Percentiles rank a stretch among this genome's conserved stretches.
phyloP scores from a whole-genome alignment of 2,888 invertebrate species.

The Neocrepidodera transversa region DNA sequence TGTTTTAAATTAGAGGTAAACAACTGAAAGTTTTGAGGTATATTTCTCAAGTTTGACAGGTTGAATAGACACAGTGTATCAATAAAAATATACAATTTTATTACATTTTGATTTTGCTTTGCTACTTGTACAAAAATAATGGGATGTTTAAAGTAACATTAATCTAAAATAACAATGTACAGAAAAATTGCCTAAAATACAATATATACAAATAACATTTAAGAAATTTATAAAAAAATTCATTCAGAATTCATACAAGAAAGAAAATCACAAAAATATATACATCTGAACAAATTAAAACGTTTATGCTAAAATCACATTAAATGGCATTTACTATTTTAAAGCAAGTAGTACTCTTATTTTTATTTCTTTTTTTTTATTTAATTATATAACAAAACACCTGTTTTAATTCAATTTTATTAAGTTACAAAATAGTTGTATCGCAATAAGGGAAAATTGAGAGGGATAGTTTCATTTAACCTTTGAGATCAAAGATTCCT shows the following conservation, averaged over 20 bases:
- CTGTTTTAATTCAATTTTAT: constrained; percentile 9
- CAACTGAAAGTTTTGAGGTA: constrained; percentile 4
- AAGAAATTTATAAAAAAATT: constrained; percentile 37
- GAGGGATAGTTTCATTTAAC: constrained; percentile 1
- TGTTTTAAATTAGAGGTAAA: constrained; percentile 9
- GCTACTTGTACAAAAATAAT: constrained; percentile 23
- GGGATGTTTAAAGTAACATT: constrained; percentile 24
- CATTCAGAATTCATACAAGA: constrained; percentile 25
- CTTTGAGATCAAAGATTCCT: background rate
- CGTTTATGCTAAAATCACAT: constrained; percentile 36
- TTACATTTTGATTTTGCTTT: constrained; percentile 22
- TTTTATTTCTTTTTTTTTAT: background rate
- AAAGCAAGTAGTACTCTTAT: constrained; percentile 18
- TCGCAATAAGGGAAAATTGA: background rate
- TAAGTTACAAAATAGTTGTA: constrained; percentile 5
- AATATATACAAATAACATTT: constrained; percentile 44
- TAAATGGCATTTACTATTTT: constrained; percentile 31
- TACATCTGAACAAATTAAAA: constrained; percentile 32
- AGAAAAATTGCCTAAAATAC: constrained; percentile 32
- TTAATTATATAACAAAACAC: constrained; percentile 11
- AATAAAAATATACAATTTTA: constrained; percentile 23
- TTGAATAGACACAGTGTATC: constrained; percentile 11
- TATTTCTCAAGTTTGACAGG: constrained; percentile 19
- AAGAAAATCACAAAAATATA: constrained; percentile 31
- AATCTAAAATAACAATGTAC: constrained; percentile 27